Base-by-base conservation (phyloP, 23 tunicate genomes). In the Oikopleura dioica region DNA sequence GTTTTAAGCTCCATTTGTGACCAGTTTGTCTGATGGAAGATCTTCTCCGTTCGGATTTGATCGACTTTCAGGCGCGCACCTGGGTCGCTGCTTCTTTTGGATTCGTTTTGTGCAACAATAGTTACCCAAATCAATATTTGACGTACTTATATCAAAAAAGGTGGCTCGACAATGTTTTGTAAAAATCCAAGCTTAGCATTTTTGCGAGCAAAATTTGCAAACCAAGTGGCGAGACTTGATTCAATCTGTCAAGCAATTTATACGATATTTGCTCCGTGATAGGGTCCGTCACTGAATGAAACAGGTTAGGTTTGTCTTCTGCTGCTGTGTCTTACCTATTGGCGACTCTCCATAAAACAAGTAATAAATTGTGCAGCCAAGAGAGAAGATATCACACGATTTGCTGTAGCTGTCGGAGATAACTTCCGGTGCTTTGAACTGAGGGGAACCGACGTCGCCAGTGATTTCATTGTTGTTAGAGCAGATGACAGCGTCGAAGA, bases 301-400 rank as follows among this genome's bases (percentile, higher is more conserved):
- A n/a, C n/a, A n/a, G n/a, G n/a, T n/a, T n/a, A n/a, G n/a, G n/a
- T n/a, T n/a, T n/a, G n/a, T n/a, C n/a, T n/a, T n/a, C n/a, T n/a
- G n/a, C n/a, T n/a, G n/a, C n/a, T n/a, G n/a, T n/a, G n/a, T n/a
- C n/a, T n/a, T n/a, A n/a, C n/a, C 33, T 24, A 63, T 63, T 23
- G 72, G 72, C 33, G 72, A 63, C 26, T 63, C 72, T 63, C 72
- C 72, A 28, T 2, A 23, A 63, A 63, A 63, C 72, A 63, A 16
- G 33, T 63, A 28, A 63, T 21, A 63, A 2, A 63, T 16, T 16
- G 26, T 2, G 26, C 72, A 63, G 16, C 72, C 72, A 63, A 63
- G 26, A 23, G 72, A 63, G 33, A 63, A 63, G 5, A 63, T 63
- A 28, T 63, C 72, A 21, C 33, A 24, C 2, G 29, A 2, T 23